phyloP scores from a whole-genome alignment of 2,113 vertebrate species.

The Bombycilla garrulus region DNA sequence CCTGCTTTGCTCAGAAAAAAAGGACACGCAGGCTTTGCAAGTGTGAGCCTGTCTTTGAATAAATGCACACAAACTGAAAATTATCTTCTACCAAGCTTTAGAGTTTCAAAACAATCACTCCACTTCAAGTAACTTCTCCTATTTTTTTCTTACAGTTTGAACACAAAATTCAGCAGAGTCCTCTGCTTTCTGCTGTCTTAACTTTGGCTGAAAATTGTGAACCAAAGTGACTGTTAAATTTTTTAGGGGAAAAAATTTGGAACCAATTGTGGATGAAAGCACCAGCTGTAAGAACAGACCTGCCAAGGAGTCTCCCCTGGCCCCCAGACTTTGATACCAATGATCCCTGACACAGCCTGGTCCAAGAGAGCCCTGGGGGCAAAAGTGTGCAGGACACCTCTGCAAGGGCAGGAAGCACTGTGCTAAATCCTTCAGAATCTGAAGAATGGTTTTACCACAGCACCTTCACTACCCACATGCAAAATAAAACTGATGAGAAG shows the following conservation, averaged over 20 bases:
- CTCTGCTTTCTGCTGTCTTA: not conserved
- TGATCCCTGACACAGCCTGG: not conserved
- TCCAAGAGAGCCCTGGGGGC: not conserved
- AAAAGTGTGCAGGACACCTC: not conserved
- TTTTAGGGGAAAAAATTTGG: fast-evolving
- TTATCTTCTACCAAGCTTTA: not conserved
- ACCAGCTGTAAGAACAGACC: not conserved
- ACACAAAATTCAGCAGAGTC: not conserved
- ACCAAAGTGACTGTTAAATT: not conserved
- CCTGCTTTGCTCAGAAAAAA: not conserved
- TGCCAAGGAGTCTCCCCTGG: not conserved
- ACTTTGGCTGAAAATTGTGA: not conserved
- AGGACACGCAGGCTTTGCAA: not conserved
- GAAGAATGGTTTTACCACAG: not conserved
- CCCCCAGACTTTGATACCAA: not conserved
- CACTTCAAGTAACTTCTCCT: not conserved
- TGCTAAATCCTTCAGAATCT: not conserved
- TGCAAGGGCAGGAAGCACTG: fast-evolving
- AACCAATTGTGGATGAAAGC: fast-evolving
- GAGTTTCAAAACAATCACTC: not conserved
- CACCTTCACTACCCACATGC: not conserved
- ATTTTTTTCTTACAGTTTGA: not conserved
- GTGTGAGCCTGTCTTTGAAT: not conserved
- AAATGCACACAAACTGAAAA: not conserved
- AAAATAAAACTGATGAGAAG: not conserved